Percentiles rank a stretch among this genome's conserved stretches.
These are phyloP conservation scores for Hemiprocne comata DNA, from an alignment of 2,113 vertebrate species.

Conservation along the genomic window DNA sequence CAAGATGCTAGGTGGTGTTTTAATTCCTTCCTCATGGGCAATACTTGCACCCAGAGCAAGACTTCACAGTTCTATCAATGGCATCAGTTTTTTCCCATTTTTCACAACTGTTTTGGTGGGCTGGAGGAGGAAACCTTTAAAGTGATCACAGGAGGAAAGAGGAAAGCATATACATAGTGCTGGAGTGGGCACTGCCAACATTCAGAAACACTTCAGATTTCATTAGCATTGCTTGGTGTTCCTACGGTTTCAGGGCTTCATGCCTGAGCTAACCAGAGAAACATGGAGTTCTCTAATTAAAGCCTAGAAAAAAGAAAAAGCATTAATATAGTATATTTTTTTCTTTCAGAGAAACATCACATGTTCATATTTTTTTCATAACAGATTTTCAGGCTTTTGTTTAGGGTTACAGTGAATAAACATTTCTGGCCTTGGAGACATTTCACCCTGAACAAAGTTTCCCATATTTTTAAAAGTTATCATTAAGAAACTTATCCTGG, in stretches of 20 bases:
- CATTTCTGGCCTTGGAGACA: not conserved
- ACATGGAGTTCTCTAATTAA: not conserved
- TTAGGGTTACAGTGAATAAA: not conserved
- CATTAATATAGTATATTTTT: not conserved
- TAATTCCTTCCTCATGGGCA: not conserved
- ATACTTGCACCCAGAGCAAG: not conserved
- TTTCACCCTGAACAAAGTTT: not conserved
- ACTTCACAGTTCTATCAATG: not conserved
- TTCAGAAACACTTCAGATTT: not conserved
- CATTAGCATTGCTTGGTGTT: not conserved
- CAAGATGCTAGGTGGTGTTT: not conserved
- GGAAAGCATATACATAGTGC: not conserved
- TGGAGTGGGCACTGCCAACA: not conserved
- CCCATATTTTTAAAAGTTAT: not conserved
- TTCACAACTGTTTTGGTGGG: not conserved
- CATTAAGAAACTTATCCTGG: not conserved
- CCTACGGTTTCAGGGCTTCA: not conserved
- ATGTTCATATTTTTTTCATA: not conserved
- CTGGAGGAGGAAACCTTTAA: not conserved
- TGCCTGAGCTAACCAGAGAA: not conserved
- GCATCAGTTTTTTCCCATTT: not conserved
- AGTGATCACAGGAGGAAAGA: not conserved
- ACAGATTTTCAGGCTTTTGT: not conserved
- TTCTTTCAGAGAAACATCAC: not conserved
- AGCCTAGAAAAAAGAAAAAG: not conserved